Base-by-base conservation (phyloP, 35 echinoderm and acorn worm genomes). In the Lytechinus variegatus region DNA sequence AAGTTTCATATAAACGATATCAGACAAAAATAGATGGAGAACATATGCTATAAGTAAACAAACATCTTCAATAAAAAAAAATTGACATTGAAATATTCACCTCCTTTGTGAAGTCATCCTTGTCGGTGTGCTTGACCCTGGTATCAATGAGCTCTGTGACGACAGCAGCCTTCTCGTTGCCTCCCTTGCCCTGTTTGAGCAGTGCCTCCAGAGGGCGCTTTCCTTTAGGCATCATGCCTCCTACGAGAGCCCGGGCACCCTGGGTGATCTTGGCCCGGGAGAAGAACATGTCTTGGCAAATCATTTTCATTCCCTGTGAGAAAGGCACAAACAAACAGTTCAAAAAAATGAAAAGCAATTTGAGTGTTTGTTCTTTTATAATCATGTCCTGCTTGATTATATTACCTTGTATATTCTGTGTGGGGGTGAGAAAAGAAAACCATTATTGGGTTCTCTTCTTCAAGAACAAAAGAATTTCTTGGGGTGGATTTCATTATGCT, bases 231-330 rank as follows among this genome's bases (percentile, higher is more conserved):
- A 95, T 52, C 12, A 89, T 56, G 19, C 89, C 90, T 6, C 92
- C 97, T 2, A 97, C 94, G 51, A 99, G 96, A 11, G 92, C 72
- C 7, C 61, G 94, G 16, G 98, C 79, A 21, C 89, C 61, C 24
- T 95, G 92, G 2, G 98, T 95, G 12, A 91, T 79, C 16, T 97
- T 96, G 27, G 97, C 97, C 28, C 98, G 93, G 9, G 98, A 95
- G 56, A 99, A 99, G 98, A 99, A 99, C 98, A 99, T 99, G 92
- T 99, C 98, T 71, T 99, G 98, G 52, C 98, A 99, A 19, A 99
- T 96, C 27, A 97, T 95, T 21, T 96, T 98, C 94, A 99, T 97
- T 8, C 95, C 95, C 98, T 99, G 9, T 28, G 52, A 33, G 28
- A 52, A 33, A 92, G 3, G 0, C 90, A 44, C 61, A 96, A 56